These are phyloP conservation scores for Chrysotoxum bicinctum DNA, from an alignment of 2,888 invertebrate species.

Conservation along the genomic window DNA sequence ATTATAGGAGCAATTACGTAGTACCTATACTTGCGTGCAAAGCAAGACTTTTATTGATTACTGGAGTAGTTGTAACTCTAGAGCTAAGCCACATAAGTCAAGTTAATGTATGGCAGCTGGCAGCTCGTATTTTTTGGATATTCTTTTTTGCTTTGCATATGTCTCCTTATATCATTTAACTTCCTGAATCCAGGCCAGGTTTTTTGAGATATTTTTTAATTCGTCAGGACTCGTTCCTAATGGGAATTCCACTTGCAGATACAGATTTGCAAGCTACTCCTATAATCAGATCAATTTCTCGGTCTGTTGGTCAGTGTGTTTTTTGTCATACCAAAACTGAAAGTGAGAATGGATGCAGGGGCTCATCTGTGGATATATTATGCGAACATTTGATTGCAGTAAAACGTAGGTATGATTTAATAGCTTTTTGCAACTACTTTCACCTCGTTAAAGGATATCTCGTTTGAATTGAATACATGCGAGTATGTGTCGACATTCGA, in stretches of 20 bases:
- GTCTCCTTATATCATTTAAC: conserved; percentile 8
- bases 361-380: neutral
- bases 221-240: conserved; percentile 11
- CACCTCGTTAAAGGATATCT: conserved; percentile 27
- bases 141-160: neutral
- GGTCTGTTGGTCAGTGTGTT: conserved; percentile 2
- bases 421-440: conserved; percentile 11
- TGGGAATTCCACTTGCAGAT: conserved; percentile 3
- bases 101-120: neutral
- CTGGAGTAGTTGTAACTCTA: neutral
- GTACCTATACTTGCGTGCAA: neutral
- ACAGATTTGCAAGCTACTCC: neutral
- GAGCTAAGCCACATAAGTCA: neutral
- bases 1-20: conserved; percentile 21
- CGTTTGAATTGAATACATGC: neutral
- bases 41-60: neutral
- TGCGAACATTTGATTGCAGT: conserved; percentile 5
- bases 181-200: conserved; percentile 13
- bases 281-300: conserved; percentile 12
- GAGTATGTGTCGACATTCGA: neutral
- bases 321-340: neutral
- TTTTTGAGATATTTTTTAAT: neutral
- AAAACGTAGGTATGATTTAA: conserved; percentile 12
- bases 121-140: neutral
- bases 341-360: neutral